phyloP scores from a whole-genome alignment of 2,113 vertebrate species.

The Ceyx margarethae region DNA sequence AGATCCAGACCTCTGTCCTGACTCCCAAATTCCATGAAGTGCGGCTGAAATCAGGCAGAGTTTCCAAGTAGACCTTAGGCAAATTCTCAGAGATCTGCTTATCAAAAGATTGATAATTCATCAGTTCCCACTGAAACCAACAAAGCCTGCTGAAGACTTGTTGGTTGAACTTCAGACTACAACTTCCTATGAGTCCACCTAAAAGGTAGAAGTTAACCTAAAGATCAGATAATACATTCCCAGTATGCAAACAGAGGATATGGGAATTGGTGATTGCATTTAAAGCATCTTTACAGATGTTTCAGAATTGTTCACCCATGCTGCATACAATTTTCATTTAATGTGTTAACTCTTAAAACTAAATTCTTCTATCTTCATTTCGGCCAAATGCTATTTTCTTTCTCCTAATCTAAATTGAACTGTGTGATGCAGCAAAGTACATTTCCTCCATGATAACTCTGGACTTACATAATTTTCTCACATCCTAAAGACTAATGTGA shows the following conservation, averaged over 20 bases:
- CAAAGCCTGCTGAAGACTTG: neutral
- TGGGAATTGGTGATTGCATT: neutral
- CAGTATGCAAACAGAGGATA: neutral
- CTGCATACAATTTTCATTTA: neutral
- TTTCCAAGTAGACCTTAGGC: neutral
- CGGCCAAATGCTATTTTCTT: neutral
- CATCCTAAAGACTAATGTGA: slow-evolving; percentile 21
- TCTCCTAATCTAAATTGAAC: slow-evolving; percentile 48
- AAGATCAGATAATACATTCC: neutral
- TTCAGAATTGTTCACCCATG: neutral
- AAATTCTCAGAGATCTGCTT: neutral
- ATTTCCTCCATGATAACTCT: slow-evolving; percentile 23
- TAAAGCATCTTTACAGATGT: neutral
- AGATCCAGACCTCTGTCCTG: neutral
- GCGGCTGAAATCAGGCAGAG: neutral
- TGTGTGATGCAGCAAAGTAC: slow-evolving; percentile 8
- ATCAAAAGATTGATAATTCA: neutral
- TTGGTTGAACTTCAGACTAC: neutral
- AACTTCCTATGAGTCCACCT: neutral
- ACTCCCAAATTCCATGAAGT: neutral
- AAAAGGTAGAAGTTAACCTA: neutral
- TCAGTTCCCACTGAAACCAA: neutral
- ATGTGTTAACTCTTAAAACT: neutral
- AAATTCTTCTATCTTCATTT: neutral
- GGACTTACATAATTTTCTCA: neutral